Base-by-base conservation (phyloP, 2,888 invertebrate genomes). In the Drosophila monieri region DNA sequence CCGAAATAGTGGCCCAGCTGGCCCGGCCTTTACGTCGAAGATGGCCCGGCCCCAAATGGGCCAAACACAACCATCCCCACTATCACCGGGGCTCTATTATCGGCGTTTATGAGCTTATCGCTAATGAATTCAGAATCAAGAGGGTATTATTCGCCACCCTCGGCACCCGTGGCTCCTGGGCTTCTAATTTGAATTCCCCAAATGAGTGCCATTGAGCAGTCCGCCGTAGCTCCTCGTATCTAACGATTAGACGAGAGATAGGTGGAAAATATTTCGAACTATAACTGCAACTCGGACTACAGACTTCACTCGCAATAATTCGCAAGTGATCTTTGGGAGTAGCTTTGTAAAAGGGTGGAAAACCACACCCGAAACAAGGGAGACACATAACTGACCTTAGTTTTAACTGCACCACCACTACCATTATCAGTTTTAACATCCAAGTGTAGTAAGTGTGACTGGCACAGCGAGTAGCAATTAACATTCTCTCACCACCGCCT, bases 81-180 rank as follows among this genome's bases (percentile, higher is more conserved):
- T 44, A 54, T 54, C 59, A 32, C 32, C 8, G 23, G 30, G 44
- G 14, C 56, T n/a, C 59, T 12, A 37, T 35, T 60, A 60, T 60
- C 60, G 30, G 60, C 27, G 46, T 46, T 60, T 30, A 47, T 10
- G 12, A 18, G 27, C 46, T 62, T 61, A 61, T 61, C 60, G 30
- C 30, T 62, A 62, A 61, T 61, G 46, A 61, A 61, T 61, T 37
- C 30, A 18, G 18, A 18, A 18, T 18, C 18, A 4, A n/a, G 30
- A 2, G 0, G 30, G 30, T 18, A 18, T 3, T 15, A 15, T 18
- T 41, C 15, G 10, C 35, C n/a, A 35, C 6, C 27, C 27, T 1
- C 25, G 25, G 25, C 25, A 6, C 25, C 6, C 25, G 1, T 6
- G 35, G 6, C 35, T n/a, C 32, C 12, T 35, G n/a, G 12, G n/a